Evolutionary conservation across 2,113 vertebrate genomes (phyloP), one percentile per base, ranked within the genome.

Genomic region (Saguinus midas): DNA sequence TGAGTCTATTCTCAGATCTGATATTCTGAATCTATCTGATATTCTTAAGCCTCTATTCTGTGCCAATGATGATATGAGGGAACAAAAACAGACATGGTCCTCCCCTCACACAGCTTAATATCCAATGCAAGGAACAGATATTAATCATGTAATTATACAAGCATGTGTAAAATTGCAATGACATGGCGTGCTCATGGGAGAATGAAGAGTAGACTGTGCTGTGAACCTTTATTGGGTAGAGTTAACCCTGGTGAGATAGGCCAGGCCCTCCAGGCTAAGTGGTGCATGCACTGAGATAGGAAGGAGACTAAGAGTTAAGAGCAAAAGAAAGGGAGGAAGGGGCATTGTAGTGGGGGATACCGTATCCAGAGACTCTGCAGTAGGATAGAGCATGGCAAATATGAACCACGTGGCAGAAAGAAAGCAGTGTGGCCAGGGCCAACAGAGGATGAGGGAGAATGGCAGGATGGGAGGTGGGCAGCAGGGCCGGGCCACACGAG

Each of bases 401-500:
- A 1, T 37, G 45, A 79, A 43, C 0, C 1, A 29, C 55, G 6
- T 17, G 52, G 52, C 16, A 86, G 57, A 18, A 58, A 57, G 80
- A 45, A 87, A 48, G 37, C 29, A 37, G 1, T 14, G 40, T 68
- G 81, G 45, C 27, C 1, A 0, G 37, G 48, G 23, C 17, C 13
- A 12, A n/a, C 11, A 48, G 48, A 86, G 35, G 27, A 4, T 0
- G 5, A 8, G 64, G 29, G 64, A 82, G 21, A n/a, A 16, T 6
- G n/a, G 10, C 2, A 2, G n/a, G 40, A 27, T 1, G 14, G 20
- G 45, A 66, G 13, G 13, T 21, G 16, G 27, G 45, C 6, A 6
- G 35, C 9, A 0, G 29, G 61, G 43, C 16, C 0, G 10, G 50
- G 20, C 50, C 35, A 25, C 0, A 11, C 18, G 0, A 8, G 84